These are phyloP conservation scores for Synergus umbraculus DNA, from an alignment of 2,888 invertebrate genomes.

Conservation along the genomic window DNA sequence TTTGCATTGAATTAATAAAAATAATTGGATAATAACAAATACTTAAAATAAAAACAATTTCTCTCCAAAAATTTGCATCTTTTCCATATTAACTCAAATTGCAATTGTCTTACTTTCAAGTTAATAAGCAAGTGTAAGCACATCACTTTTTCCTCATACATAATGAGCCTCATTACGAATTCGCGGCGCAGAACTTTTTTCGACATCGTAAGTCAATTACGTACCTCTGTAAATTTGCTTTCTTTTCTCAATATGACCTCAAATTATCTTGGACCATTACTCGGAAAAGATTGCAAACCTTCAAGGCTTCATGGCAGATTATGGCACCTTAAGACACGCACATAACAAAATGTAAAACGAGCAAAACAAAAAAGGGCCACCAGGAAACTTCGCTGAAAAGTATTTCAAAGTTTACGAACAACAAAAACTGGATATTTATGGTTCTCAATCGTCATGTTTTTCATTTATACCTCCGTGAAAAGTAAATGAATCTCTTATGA, in stretches of 20 bases:
- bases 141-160: background rate
- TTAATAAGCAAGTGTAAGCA: background rate
- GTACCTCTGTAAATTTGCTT: conserved; percentile 9
- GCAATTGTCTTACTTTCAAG: background rate
- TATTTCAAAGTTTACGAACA: too few relatives aligned
- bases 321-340: background rate
- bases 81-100: background rate
- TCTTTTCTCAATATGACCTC: conserved; percentile 37
- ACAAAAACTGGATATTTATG: too few relatives aligned
- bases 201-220: conserved; percentile 34
- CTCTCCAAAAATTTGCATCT: background rate
- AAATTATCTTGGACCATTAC: conserved; percentile 33
- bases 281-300: background rate
- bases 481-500: conserved; percentile 26
- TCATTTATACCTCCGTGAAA: conserved; percentile 18
- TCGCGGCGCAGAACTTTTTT: conserved; percentile 30
- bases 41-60: background rate
- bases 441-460: background rate
- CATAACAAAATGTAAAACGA: background rate
- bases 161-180: conserved; percentile 40
- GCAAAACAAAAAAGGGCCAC: background rate
- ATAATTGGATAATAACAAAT: background rate
- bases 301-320: background rate
- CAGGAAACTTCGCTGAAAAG: too few relatives aligned
- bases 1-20: background rate